phyloP scores from a whole-genome alignment of 1,140 invertebrate species.

The Drosophila bifasciata region DNA sequence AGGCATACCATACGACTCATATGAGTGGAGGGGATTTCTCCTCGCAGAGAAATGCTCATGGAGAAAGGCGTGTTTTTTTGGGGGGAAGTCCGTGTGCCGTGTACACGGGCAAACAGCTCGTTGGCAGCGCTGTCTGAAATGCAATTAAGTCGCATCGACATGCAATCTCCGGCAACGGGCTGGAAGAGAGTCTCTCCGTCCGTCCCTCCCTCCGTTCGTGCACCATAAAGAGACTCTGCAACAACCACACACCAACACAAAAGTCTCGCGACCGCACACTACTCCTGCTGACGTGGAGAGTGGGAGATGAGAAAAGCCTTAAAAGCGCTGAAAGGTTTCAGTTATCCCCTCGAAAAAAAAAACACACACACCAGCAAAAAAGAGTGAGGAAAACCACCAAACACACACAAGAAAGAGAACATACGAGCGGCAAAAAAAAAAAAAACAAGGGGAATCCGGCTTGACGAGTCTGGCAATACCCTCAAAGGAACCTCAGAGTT shows the following conservation, averaged over 20 bases:
- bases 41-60: neutral
- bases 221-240: conserved; percentile 35
- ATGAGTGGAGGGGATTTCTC: neutral
- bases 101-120: conserved; percentile 52
- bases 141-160: conserved; percentile 80
- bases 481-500: conserved; percentile 33
- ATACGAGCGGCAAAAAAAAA: conserved; percentile 20
- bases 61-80: conserved; percentile 31
- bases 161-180: conserved; percentile 72
- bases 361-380: conserved; percentile 22
- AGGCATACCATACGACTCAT: conserved; percentile 6
- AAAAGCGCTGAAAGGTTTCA: conserved; percentile 71
- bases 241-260: conserved; percentile 45
- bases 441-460: conserved; percentile 28
- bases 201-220: neutral
- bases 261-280: conserved; percentile 41
- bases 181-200: neutral
- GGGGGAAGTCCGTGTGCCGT: conserved; percentile 12
- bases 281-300: neutral
- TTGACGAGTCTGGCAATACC: conserved; percentile 35
- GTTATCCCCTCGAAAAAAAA: conserved; percentile 47
- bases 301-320: conserved; percentile 40
- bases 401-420: conserved; percentile 18
- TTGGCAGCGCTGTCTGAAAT: conserved; percentile 77
- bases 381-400: neutral